phyloP scores from a whole-genome alignment of 2,888 invertebrate species.

The Aproaerema taeniolella region DNA sequence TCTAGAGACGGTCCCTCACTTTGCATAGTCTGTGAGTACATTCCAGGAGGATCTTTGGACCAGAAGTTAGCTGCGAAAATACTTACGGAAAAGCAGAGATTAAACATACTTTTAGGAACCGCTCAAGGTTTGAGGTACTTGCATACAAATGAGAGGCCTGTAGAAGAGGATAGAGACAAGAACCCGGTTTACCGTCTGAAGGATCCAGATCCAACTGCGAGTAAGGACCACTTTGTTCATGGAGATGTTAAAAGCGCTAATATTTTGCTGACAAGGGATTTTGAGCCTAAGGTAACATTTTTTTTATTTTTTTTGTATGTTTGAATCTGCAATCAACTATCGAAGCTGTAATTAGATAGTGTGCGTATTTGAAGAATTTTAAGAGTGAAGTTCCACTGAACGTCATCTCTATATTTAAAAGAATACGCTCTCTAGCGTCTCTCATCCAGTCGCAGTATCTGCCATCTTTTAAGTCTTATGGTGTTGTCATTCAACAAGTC shows the following conservation, averaged over 20 bases:
- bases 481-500: no score
- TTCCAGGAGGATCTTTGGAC: conserved; percentile 85
- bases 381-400: no score
- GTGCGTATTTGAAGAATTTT: no score
- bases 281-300: conserved; percentile 78
- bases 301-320: not conserved
- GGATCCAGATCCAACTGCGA: conserved; percentile 26
- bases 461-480: no score
- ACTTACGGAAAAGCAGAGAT: conserved; percentile 75
- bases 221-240: conserved; percentile 80
- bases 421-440: no score
- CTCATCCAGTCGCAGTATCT: no score
- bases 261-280: conserved; percentile 82
- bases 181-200: conserved; percentile 14
- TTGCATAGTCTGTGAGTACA: conserved; percentile 86
- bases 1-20: conserved; percentile 82
- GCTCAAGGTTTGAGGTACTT: conserved; percentile 83
- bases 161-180: conserved; percentile 21
- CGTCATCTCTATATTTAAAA: no score
- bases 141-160: conserved; percentile 65
- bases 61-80: conserved; percentile 76
- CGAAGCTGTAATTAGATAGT: no score
- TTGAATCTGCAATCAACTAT: no score
- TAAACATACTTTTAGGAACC: conserved; percentile 80
- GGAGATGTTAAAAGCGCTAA: conserved; percentile 89